Percentiles rank a stretch among this genome's conserved stretches.
phyloP scores from a whole-genome alignment of 2,113 vertebrate genomes.

The Neoarius graeffei region DNA sequence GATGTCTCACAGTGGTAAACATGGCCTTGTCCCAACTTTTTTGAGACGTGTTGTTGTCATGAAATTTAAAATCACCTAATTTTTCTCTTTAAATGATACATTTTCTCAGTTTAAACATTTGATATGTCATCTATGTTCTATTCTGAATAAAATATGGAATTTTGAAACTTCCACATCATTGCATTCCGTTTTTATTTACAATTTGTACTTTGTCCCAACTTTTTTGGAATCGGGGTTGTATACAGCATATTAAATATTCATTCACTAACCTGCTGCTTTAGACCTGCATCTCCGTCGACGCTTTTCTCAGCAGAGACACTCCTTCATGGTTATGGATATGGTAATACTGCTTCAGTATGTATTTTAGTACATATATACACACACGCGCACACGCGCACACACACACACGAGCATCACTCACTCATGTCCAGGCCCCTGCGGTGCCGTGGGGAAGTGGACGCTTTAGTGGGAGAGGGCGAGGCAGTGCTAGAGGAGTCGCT shows the following conservation, averaged over 20 bases:
- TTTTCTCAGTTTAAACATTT: no score
- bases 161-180: no score
- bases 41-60: no score
- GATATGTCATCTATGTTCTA: no score
- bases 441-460: conserved; percentile 86
- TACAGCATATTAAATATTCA: neutral
- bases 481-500: conserved; percentile 83
- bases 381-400: neutral
- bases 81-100: no score
- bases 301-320: neutral
- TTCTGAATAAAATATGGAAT: no score
- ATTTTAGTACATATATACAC: neutral
- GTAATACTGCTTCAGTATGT: conserved; percentile 6
- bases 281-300: neutral
- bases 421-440: conserved; percentile 80
- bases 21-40: no score
- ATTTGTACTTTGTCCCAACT: no score
- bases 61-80: no score
- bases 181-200: no score
- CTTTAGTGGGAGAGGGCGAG: conserved; percentile 90
- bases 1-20: no score
- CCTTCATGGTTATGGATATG: neutral
- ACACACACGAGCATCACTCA: conserved; percentile 72
- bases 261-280: neutral
- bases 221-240: no score